Evolutionary conservation across 2,888 invertebrate species (phyloP), one percentile per base, ranked within the genome.

Genomic region (Anarsia innoxiella): DNA sequence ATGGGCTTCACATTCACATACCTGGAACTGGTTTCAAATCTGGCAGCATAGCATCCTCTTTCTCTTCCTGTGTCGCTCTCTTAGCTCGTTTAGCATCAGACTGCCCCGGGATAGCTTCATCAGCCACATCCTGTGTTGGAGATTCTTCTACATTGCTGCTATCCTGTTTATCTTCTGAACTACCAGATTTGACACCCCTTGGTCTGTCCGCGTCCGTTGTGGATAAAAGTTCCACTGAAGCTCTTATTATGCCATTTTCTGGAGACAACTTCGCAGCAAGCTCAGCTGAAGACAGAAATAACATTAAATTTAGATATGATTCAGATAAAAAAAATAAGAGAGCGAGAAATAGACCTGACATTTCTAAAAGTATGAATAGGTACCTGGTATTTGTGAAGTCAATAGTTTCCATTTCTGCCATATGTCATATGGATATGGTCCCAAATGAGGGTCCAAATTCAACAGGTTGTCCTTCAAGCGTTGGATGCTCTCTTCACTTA

Each of bases 361-460:
- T n/a, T n/a, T n/a, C n/a, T n/a, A n/a, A n/a, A n/a, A n/a, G n/a
- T n/a, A n/a, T n/a, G n/a, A n/a, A n/a, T n/a, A n/a, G n/a, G n/a
- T 76, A 86, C 89, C 88, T 55, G 89, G 86, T 23, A 94, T 87
- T 63, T 90, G 87, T 46, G 88, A 88, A 11, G 92, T 89, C 31
- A 95, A 84, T 19, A 89, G 85, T 46, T 91, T 90, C 99, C 99
- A 99, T 55, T 92, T 92, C 41, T 91, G 89, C 82, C 91, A 93
- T 49, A 91, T 90, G 45, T 96, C 93, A 73, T 92, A 97, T 1
- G 98, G 97, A 75, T 98, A 99, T 0, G 95, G 91, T 9, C 93
- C 98, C 32, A 99, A 83, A 68, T 89, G 93, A 42, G 86, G 80
- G 63, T 97, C 95, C 42, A 96, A 66, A 35, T 90, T 88, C 39